phyloP scores from a whole-genome alignment of 1,140 invertebrate species.

The Centruroides vittatus region DNA sequence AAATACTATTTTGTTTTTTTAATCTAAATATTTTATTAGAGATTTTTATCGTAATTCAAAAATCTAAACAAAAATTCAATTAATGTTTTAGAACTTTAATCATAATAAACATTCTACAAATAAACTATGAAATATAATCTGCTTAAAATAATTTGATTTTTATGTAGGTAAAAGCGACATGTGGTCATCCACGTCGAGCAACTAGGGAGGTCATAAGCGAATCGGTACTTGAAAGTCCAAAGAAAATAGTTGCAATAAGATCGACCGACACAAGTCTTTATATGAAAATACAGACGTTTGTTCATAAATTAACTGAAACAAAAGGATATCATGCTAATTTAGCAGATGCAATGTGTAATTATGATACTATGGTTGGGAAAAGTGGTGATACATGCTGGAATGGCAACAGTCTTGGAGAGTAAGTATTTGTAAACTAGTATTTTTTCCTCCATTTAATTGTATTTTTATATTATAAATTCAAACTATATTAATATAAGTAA shows the following conservation, averaged over 20 bases:
- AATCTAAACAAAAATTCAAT: no score
- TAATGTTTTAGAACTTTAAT: no score
- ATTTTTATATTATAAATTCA: no score
- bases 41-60: no score
- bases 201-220: constrained; percentile 3
- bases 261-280: constrained; percentile 4
- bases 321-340: constrained; percentile 51
- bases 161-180: constrained; percentile 11
- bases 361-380: constrained; percentile 29
- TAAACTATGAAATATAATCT: no score
- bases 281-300: constrained; percentile 44
- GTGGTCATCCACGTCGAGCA: constrained; percentile 16
- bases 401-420: constrained; percentile 56
- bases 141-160: background rate
- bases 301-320: constrained; percentile 46
- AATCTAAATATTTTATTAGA: no score
- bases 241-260: constrained; percentile 7
- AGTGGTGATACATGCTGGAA: constrained; percentile 50
- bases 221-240: background rate
- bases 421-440: constrained; percentile 39
- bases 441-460: no score
- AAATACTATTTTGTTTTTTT: no score
- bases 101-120: no score
- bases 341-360: constrained; percentile 49
- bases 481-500: no score